phyloP scores from a whole-genome alignment of 2,113 vertebrate genomes.

The Aptenodytes patagonicus region DNA sequence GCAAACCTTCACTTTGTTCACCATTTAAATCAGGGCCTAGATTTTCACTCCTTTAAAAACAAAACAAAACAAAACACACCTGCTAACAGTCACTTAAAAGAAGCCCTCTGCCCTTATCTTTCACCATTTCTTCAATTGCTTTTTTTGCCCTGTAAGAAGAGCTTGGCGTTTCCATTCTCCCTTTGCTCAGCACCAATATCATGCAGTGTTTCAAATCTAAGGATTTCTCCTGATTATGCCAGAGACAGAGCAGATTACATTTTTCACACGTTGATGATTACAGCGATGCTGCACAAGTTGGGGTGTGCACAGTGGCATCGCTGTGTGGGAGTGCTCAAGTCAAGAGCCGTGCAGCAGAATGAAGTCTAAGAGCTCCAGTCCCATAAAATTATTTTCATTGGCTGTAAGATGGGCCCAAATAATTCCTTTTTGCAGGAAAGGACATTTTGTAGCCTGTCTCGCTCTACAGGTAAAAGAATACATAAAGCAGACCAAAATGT shows the following conservation, averaged over 20 bases:
- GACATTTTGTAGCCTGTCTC: not conserved
- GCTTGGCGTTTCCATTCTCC: not conserved
- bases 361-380: not conserved
- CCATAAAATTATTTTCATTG: not conserved
- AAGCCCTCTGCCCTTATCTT: not conserved
- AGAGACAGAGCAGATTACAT: not conserved
- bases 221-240: not conserved
- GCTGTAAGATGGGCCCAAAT: not conserved
- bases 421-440: not conserved
- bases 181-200: not conserved
- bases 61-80: not conserved
- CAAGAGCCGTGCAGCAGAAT: not conserved
- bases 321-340: rapidly evolving
- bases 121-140: not conserved
- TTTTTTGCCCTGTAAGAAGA: not conserved
- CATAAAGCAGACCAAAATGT: not conserved
- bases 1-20: not conserved
- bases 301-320: rapidly evolving
- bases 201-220: not conserved
- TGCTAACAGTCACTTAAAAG: not conserved
- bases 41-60: not conserved
- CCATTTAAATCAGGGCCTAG: not conserved
- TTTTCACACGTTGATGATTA: not conserved
- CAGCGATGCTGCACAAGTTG: not conserved
- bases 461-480: not conserved